Evolutionary conservation across 2,113 vertebrate species (phyloP).

Genomic region (Hypocryptadius cinnamomeus): DNA sequence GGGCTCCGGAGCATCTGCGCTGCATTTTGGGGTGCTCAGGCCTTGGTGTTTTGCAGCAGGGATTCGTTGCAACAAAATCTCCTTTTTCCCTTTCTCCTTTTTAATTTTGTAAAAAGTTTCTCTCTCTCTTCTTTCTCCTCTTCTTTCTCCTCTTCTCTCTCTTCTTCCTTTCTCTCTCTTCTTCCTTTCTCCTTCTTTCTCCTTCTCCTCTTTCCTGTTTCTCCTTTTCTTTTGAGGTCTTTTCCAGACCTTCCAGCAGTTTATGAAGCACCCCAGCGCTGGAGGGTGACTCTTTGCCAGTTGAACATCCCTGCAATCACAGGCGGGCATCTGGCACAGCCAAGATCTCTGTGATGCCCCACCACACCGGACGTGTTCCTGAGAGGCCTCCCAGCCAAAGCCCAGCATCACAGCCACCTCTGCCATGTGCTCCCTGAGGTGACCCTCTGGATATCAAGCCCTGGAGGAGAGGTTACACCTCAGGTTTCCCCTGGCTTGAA

Average conservation of each 20-base stretch:
- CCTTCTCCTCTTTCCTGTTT: too few species aligned
- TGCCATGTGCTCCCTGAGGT: accelerated
- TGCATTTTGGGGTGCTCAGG: neutral
- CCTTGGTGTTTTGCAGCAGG: neutral
- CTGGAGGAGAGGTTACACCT: neutral
- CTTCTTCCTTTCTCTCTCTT: too few species aligned
- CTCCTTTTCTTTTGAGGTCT: neutral
- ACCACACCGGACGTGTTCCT: accelerated
- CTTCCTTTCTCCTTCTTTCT: neutral
- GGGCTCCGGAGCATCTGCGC: neutral
- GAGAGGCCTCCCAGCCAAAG: neutral
- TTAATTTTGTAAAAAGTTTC: too few species aligned
- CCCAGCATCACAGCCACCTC: accelerated
- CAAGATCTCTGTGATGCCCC: too few species aligned
- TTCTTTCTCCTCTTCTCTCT: too few species aligned
- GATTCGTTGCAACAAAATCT: too few species aligned
- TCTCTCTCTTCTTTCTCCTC: too few species aligned
- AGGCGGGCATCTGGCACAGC: neutral
- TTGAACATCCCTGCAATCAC: neutral
- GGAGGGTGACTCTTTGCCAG: neutral
- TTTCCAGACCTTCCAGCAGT: neutral
- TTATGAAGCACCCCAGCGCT: neutral
- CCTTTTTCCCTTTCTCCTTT: neutral
- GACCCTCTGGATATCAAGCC: neutral
- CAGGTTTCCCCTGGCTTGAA: neutral